These are phyloP conservation scores for Sternotherus odoratus DNA, from an alignment of 2,797 vertebrate species.

Conservation along the genomic window DNA sequence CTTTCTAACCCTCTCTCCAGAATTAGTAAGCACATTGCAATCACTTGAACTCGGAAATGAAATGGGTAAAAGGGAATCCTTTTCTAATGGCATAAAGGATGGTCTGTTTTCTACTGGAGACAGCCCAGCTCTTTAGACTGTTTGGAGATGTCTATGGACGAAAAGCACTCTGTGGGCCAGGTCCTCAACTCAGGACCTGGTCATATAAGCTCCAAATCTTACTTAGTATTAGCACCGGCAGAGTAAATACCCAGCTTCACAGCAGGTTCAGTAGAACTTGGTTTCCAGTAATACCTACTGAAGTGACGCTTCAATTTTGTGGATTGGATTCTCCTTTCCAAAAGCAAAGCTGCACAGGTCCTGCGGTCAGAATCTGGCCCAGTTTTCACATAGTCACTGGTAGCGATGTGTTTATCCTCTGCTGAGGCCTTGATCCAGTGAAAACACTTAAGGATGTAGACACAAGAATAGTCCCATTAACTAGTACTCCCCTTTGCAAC, in stretches of 20 bases:
- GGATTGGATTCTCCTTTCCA: background rate
- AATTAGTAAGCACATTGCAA: background rate
- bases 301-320: fast-evolving
- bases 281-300: background rate
- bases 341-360: background rate
- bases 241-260: background rate
- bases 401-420: background rate
- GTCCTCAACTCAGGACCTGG: background rate
- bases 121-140: background rate
- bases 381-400: background rate
- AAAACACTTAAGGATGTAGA: background rate
- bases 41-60: background rate
- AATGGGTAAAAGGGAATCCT: background rate
- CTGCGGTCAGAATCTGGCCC: background rate
- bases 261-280: background rate
- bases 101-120: background rate
- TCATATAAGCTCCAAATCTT: background rate
- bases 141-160: background rate
- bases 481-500: background rate
- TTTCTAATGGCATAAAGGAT: background rate
- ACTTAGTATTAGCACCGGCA: background rate
- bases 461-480: background rate
- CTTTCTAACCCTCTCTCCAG: background rate
- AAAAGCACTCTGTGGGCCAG: background rate
- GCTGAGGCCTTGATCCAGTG: background rate